Evolutionary conservation across 2,113 vertebrate species (phyloP), one percentile per base, ranked within the genome.

Genomic region (Trinectes maculatus): DNA sequence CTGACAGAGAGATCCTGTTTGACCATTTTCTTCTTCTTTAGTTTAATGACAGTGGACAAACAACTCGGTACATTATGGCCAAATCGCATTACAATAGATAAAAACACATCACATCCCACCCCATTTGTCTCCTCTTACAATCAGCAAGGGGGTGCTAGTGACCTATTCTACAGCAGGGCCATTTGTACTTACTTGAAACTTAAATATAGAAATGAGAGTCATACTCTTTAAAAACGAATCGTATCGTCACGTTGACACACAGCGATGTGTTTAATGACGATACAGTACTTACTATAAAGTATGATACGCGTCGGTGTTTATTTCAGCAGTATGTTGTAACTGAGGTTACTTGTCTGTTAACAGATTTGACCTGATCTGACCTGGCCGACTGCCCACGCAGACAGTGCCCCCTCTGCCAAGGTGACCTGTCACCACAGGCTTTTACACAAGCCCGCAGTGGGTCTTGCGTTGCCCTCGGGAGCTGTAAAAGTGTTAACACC

Each of bases 351-450:
- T 61, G 71, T 90, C 73, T 82, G 78, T 82, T 71, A 49, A 24
- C 71, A 74, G 56, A 47, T 74, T 21, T 65, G 53, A 80, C 68
- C 51, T 60, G 51, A 11, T 66, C 43, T 72, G 65, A 69, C 71
- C 63, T 77, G 82, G 69, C 69, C 18, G 10, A 42, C 40, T 2
- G 65, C 63, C 74, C 54, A 25, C 34, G 29, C 54, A 53, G 67
- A 68, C 60, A 36, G 77, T 73, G 42, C 62, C 77, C 73, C 56
- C 55, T 79, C 68, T 86, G 80, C 90, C 88, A 91, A 87, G 88
- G 85, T 89, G 88, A 91, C 85, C 88, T 90, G 89, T 93, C 92
- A 90, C 91, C 89, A 88, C 84, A 69, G 72, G 83, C 85, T 89
- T 84, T 90, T 80, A 86, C 62, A 60, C 79, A 42, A 46, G 64